Evolutionary conservation across 2,888 invertebrate species (phyloP).

Genomic region (Lordiphosa andalusiaca): DNA sequence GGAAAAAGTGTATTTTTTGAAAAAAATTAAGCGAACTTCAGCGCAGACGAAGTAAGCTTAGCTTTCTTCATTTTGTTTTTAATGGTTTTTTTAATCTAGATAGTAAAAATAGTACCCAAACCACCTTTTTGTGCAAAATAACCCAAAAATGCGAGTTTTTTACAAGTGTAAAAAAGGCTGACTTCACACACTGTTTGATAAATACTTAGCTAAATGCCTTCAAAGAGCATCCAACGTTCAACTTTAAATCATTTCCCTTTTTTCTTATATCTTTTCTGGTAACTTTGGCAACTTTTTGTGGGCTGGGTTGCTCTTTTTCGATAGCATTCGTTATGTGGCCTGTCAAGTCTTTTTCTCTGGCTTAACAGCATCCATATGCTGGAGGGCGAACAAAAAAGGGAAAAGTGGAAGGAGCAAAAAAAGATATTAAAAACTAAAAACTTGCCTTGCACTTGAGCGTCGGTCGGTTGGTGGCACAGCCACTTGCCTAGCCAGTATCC

Average conservation of each 20-base stretch:
- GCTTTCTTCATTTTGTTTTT: too few species aligned
- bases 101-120: too few species aligned
- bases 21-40: too few species aligned
- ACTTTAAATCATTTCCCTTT: not conserved
- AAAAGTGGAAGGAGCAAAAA: conserved; percentile 11
- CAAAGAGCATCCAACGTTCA: conserved; percentile 1
- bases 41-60: too few species aligned
- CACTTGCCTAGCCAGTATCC: not conserved
- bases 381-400: not conserved
- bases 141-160: too few species aligned
- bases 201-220: not conserved
- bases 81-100: too few species aligned
- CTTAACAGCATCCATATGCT: conserved; percentile 24
- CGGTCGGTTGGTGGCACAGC: not conserved
- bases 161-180: too few species aligned
- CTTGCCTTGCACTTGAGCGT: conserved; percentile 15
- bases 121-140: too few species aligned
- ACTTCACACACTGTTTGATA: too few species aligned
- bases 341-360: conserved; percentile 40
- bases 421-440: conserved; percentile 35
- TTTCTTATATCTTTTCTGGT: conserved; percentile 11
- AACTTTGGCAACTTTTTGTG: conserved; percentile 44
- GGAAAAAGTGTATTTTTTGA: too few species aligned
- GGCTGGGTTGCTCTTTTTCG: conserved; percentile 39
- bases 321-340: conserved; percentile 20